These are phyloP conservation scores for Lichenostomus cassidix DNA, from an alignment of 2,113 vertebrate species.

Conservation along the genomic window DNA sequence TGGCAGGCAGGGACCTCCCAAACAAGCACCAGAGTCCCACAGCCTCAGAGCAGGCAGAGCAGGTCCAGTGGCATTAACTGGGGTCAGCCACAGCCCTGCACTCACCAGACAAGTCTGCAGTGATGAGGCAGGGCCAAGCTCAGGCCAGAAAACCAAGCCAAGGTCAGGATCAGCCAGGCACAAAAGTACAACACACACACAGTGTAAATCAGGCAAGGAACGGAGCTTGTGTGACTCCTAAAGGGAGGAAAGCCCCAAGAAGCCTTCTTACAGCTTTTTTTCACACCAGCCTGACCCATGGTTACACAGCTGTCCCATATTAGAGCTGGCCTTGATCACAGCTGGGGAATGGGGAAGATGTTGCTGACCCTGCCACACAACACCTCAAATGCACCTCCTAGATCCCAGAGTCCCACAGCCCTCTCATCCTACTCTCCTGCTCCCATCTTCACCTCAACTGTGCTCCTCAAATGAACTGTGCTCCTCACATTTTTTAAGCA, in stretches of 20 bases:
- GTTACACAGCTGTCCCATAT: neutral
- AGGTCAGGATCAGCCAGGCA: neutral
- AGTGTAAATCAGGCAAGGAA: fast-evolving
- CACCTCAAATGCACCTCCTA: neutral
- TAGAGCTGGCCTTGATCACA: neutral
- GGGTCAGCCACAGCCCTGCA: neutral
- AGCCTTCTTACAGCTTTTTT: neutral
- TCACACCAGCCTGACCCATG: neutral
- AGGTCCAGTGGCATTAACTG: neutral
- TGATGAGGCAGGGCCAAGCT: neutral
- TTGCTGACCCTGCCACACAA: neutral
- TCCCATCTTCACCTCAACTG: neutral
- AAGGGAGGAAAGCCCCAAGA: neutral
- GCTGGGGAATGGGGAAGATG: fast-evolving
- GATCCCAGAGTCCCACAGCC: neutral
- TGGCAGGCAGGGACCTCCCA: neutral
- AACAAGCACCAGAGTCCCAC: neutral
- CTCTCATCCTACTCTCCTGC: neutral
- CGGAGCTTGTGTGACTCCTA: neutral
- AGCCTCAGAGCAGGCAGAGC: neutral
- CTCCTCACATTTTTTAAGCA: neutral
- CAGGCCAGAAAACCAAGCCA: neutral
- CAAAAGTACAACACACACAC: neutral
- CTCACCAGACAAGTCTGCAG: neutral
- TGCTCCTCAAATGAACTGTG: neutral